Base-by-base conservation (phyloP, 2,113 vertebrate species). In the Nymphicus hollandicus region DNA sequence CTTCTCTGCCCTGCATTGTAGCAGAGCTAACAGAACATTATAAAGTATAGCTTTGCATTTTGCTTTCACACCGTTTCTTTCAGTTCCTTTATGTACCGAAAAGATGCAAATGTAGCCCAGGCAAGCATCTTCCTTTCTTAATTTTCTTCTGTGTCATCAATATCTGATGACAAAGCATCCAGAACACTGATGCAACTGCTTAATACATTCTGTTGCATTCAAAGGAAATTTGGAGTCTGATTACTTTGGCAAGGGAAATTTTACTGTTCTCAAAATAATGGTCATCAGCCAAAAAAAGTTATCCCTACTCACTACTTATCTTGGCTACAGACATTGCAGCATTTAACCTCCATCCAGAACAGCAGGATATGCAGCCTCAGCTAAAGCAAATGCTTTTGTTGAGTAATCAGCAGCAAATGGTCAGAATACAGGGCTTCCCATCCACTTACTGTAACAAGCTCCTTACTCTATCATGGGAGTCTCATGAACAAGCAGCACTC, bases 261-360 rank as follows among this genome's bases (percentile, higher is more conserved):
- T 94, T 89, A 94, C 81, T 96, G 65, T 93, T 95, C 92, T 91
- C 69, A 71, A 84, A 65, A 56, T 60, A 79, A 90, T 35, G 11
- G 29, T 47, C 83, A 94, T 74, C 69, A 78, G 83, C 35, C 77
- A 92, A 76, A 61, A 64, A 64, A 61, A 58, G 65, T 53, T 90
- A 89, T 73, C 90, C 56, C 53, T 94, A 89, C 93, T 92, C 41
- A 86, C 87, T 96, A 96, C 78, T 96, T 96, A 96, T 85, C 81
- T 41, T 73, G 28, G 93, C 96, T 91, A 77, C 19, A 10, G 81
- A 46, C 84, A 82, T 82, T 92, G 91, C 91, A 95, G 94, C 84
- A 80, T 85, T 84, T 58, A 93, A 84, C 69, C 88, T 94, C 93
- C 63, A 71, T 74, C 83, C 92, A 93, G 86, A 66, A 76, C 15